Conservation (phyloP, 2,797 vertebrate species). For the Tolypeutes matacus region DNA sequence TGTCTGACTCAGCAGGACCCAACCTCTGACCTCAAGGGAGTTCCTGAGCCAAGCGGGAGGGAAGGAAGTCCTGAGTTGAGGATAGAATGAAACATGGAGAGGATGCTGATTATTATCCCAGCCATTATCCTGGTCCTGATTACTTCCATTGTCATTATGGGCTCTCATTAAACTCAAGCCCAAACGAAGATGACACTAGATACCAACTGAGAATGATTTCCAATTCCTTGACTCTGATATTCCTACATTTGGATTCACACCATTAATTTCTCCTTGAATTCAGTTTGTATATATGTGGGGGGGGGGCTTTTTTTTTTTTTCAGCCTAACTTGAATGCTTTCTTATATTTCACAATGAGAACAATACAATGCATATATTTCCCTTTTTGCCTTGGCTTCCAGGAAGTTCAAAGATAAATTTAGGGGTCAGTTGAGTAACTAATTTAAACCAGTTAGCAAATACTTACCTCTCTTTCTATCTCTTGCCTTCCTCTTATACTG, state of each 20-base stretch:
- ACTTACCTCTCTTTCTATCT: background rate
- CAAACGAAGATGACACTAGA: background rate
- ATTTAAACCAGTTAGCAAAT: background rate
- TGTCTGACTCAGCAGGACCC: background rate
- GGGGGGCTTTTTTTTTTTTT: background rate
- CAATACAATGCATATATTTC: background rate
- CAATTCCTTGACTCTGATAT: background rate
- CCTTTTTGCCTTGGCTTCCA: slow-evolving; percentile 32
- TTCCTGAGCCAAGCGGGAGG: slow-evolving; percentile 14
- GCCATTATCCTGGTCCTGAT: background rate
- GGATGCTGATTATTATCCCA: slow-evolving; percentile 17
- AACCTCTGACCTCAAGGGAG: slow-evolving; percentile 7
- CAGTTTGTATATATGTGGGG: background rate
- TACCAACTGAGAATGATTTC: slow-evolving; percentile 3
- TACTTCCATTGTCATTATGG: background rate
- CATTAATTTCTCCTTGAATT: background rate
- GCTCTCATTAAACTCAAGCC: slow-evolving; percentile 4
- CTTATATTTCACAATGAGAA: slow-evolving; percentile 31
- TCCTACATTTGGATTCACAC: background rate
- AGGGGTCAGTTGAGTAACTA: background rate
- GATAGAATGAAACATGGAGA: background rate
- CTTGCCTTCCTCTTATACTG: background rate
- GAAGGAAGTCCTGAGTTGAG: background rate
- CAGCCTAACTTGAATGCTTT: slow-evolving; percentile 12
- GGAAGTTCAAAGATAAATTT: slow-evolving; percentile 29